Evolutionary conservation across 2,113 vertebrate genomes (phyloP).

Genomic region (Xiphias gladius): DNA sequence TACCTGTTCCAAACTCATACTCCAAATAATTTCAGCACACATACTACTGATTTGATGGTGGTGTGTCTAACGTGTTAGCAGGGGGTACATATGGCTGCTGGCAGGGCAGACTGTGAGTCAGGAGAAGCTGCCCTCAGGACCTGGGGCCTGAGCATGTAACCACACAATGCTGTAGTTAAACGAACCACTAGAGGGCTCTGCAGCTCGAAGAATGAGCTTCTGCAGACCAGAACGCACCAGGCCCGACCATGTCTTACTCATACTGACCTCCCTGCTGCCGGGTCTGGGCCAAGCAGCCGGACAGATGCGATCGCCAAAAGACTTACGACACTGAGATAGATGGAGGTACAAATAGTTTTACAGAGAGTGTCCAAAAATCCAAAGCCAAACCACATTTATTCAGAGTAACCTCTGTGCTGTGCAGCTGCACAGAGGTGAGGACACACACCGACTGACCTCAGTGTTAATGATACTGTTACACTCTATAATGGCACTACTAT

Average conservation of each 20-base stretch:
- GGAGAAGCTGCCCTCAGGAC: conserved; percentile 28
- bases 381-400: conserved; percentile 60
- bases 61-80: conserved; percentile 49
- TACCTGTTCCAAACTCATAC: conserved; percentile 47
- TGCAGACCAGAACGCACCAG: neutral
- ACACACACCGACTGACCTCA: conserved; percentile 62
- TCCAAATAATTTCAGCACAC: conserved; percentile 41
- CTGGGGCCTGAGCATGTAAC: neutral
- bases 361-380: conserved; percentile 48
- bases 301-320: conserved; percentile 54
- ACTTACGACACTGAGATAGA: conserved; percentile 64
- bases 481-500: conserved; percentile 51
- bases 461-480: conserved; percentile 56
- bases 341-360: conserved; percentile 66
- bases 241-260: conserved; percentile 36
- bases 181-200: conserved; percentile 83
- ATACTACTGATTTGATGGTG: conserved; percentile 31
- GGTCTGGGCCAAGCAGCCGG: conserved; percentile 61
- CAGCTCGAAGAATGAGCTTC: conserved; percentile 76
- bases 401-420: conserved; percentile 49
- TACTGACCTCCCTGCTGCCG: conserved; percentile 42
- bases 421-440: conserved; percentile 65
- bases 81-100: conserved; percentile 56
- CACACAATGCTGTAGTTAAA: conserved; percentile 3
- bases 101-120: conserved; percentile 37